phyloP scores from a whole-genome alignment of 1,140 invertebrate species.

The Zelostemma sp. region DNA sequence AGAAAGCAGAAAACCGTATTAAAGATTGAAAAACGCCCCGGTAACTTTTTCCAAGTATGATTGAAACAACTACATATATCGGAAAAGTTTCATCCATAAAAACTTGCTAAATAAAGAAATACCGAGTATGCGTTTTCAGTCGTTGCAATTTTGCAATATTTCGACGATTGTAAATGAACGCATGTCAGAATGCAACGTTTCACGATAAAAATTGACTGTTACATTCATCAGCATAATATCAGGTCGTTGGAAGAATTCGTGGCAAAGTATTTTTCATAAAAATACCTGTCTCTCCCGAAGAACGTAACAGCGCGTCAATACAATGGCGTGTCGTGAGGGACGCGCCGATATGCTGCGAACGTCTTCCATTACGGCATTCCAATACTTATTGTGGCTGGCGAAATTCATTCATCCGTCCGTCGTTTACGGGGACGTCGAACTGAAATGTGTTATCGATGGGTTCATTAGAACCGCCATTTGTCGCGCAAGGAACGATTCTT shows the following conservation, averaged over 20 bases:
- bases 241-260: background rate
- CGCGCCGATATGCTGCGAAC: slow-evolving; percentile 25
- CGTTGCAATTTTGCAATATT: background rate
- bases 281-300: background rate
- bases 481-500: slow-evolving; percentile 7
- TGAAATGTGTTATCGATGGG: slow-evolving; percentile 35
- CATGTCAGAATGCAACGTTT: background rate
- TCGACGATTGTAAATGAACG: background rate
- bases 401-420: slow-evolving; percentile 49
- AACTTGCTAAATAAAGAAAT: too few species aligned
- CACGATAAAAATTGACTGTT: background rate
- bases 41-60: background rate
- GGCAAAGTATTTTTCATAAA: slow-evolving; percentile 12
- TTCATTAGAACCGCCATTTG: slow-evolving; percentile 43
- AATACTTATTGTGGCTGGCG: slow-evolving; percentile 49
- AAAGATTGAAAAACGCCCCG: too few species aligned
- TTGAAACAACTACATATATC: background rate
- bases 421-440: background rate
- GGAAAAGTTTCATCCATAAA: too few species aligned
- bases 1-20: background rate
- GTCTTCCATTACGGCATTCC: slow-evolving; percentile 51
- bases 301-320: slow-evolving; percentile 13
- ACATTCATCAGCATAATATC: background rate
- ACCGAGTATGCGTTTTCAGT: background rate
- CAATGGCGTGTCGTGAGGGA: slow-evolving; percentile 4